phyloP scores from a whole-genome alignment of 2,113 vertebrate species.

The Ovibos moschatus region DNA sequence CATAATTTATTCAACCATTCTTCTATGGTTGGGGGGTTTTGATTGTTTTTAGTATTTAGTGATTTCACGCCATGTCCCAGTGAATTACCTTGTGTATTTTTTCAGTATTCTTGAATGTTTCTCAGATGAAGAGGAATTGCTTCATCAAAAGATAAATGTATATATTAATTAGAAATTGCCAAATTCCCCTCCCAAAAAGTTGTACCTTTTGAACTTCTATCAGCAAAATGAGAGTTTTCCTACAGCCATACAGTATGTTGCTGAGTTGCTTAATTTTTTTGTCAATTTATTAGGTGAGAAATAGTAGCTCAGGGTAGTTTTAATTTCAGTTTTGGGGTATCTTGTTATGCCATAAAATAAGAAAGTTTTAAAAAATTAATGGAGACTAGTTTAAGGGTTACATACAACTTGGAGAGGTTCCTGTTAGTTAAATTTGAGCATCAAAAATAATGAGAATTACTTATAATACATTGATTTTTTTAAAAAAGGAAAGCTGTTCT shows the following conservation, averaged over 20 bases:
- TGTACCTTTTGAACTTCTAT: background rate
- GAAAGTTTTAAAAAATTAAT: background rate
- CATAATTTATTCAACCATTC: background rate
- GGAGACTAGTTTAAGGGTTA: background rate
- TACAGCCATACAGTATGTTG: background rate
- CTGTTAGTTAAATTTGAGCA: background rate
- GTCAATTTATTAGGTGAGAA: background rate
- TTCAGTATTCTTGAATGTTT: background rate
- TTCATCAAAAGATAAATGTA: background rate
- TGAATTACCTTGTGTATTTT: background rate
- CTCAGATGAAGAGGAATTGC: background rate
- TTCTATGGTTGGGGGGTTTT: background rate
- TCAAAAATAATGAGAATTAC: background rate
- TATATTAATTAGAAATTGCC: background rate
- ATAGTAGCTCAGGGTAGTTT: background rate
- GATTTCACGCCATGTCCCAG: background rate
- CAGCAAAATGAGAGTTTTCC: background rate
- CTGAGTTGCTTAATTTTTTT: background rate
- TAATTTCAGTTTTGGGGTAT: background rate
- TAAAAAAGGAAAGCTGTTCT: background rate
- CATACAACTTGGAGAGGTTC: background rate
- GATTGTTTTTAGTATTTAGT: background rate
- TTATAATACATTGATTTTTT: background rate
- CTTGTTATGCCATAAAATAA: background rate
- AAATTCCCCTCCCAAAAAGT: background rate